phyloP scores from a whole-genome alignment of 2,888 invertebrate species.

The Holacanthella duospinosa region DNA sequence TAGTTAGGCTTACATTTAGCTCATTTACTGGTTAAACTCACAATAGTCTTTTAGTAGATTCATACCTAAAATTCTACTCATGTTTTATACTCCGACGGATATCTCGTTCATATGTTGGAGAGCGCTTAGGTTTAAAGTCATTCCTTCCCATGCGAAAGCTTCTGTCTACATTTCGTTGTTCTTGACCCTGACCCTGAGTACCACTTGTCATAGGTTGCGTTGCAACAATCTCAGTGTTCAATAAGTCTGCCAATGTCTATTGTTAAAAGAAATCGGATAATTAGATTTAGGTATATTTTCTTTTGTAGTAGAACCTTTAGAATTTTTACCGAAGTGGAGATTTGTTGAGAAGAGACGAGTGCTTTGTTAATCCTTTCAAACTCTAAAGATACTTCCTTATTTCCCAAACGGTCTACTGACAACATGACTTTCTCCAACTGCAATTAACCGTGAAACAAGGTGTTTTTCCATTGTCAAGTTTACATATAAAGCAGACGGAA shows the following conservation, averaged over 20 bases:
- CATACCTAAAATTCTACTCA: too few species aligned
- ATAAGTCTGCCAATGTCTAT: constrained; percentile 1
- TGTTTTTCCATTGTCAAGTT: too few species aligned
- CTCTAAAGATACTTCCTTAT: constrained; percentile 49
- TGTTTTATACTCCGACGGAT: constrained; percentile 13
- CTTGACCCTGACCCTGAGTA: not conserved
- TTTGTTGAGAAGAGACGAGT: constrained; percentile 47
- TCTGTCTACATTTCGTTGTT: not conserved
- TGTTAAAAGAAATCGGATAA: not conserved
- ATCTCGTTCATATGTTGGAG: constrained; percentile 27
- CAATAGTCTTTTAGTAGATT: too few species aligned
- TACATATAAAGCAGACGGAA: not conserved
- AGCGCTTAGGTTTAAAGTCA: constrained; percentile 24
- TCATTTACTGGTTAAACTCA: too few species aligned
- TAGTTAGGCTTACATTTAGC: too few species aligned
- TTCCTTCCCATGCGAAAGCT: constrained; percentile 33
- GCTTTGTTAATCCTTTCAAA: constrained; percentile 50
- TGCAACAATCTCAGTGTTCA: constrained; percentile 20
- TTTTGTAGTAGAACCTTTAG: not conserved
- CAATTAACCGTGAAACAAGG: too few species aligned
- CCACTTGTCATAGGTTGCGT: constrained; percentile 1
- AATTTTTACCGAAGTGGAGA: constrained; percentile 44
- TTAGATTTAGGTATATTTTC: too few species aligned
- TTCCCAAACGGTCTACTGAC: constrained; percentile 45
- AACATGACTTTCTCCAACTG: constrained; percentile 48